Evolutionary conservation across 1,140 invertebrate genomes (phyloP).

Genomic region (Cylas formicarius): DNA sequence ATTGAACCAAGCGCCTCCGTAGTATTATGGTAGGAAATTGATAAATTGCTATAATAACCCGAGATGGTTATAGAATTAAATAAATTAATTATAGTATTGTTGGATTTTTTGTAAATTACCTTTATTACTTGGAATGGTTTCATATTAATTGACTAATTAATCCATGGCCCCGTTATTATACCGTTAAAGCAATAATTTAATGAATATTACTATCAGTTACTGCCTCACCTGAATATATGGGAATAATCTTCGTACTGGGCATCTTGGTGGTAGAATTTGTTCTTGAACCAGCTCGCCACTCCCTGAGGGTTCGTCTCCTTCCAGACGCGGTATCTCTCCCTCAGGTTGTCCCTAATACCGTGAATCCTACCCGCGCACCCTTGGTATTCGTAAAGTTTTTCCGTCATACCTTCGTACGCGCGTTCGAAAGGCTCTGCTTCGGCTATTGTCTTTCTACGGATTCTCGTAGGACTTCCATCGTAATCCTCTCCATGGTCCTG

Average conservation of each 20-base stretch:
- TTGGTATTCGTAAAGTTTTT: constrained; percentile 73
- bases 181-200: not conserved
- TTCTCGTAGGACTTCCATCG: no score
- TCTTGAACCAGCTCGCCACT: constrained; percentile 37
- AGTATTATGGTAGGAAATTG: no score
- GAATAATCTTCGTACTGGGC: constrained; percentile 57
- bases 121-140: no score
- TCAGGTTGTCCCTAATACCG: constrained; percentile 53
- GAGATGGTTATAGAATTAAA: no score
- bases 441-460: no score
- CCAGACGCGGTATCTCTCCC: constrained; percentile 52
- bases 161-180: no score
- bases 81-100: no score
- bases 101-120: no score
- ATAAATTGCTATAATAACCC: no score
- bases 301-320: constrained; percentile 51
- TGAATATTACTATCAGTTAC: constrained; percentile 4
- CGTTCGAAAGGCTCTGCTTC: not conserved
- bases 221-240: constrained; percentile 66
- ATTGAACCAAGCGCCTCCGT: no score
- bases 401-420: constrained; percentile 35
- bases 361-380: constrained; percentile 66
- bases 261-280: constrained; percentile 4
- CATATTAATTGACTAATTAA: no score
- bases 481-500: not conserved